A percentile compares a stretch with the other conserved stretches of the same genome.
Evolutionary conservation across 1,140 invertebrate genomes (phyloP).

Genomic region (Orius insidiosus): DNA sequence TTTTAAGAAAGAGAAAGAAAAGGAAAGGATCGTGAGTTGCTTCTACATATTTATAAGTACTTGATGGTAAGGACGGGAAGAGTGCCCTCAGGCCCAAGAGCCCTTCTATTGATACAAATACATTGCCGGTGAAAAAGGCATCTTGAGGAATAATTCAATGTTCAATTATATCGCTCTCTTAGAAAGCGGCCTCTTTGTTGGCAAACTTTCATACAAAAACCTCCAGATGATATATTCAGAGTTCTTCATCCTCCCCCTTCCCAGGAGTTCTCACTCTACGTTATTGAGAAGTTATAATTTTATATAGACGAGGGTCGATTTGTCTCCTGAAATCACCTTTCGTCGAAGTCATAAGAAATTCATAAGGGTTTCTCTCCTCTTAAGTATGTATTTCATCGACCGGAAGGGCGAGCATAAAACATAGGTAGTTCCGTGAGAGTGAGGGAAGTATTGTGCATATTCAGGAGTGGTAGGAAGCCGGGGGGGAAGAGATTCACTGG

Average conservation of each 20-base stretch:
- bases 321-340: no score
- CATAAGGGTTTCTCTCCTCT: no score
- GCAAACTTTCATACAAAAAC: neutral
- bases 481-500: conserved; percentile 7
- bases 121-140: conserved; percentile 5
- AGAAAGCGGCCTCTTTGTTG: conserved; percentile 4
- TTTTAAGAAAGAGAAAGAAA: no score
- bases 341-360: no score
- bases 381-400: conserved; percentile 4
- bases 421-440: neutral
- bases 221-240: conserved; percentile 6
- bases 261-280: neutral
- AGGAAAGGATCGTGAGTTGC: no score
- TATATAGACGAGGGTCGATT: no score
- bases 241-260: neutral
- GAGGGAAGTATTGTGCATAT: conserved; percentile 4
- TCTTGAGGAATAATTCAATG: conserved; percentile 6
- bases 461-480: neutral
- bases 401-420: conserved; percentile 1
- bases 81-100: conserved; percentile 2
- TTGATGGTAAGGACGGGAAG: neutral
- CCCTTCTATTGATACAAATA: conserved; percentile 9
- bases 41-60: no score
- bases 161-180: conserved; percentile 10
- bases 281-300: no score